Conservation (phyloP, 2,113 vertebrate genomes). For the Callipepla squamata region DNA sequence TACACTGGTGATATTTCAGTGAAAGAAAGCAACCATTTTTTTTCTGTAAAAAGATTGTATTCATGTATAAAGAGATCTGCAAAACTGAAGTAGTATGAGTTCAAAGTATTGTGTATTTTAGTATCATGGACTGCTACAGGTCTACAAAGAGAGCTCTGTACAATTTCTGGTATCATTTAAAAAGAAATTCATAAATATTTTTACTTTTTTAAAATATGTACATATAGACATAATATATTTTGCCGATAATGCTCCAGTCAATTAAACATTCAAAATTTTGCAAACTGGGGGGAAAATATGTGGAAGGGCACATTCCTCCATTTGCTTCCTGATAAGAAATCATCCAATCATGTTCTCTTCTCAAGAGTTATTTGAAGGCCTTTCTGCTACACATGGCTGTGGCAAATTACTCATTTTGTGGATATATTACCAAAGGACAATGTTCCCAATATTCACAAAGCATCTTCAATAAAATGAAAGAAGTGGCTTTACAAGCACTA, state of each 20-base stretch:
- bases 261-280: not conserved
- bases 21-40: slow-evolving; percentile 73
- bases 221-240: not conserved
- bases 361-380: not conserved
- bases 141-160: not conserved
- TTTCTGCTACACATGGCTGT: not conserved
- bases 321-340: not conserved
- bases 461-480: not conserved
- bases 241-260: not conserved
- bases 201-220: not conserved
- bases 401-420: not conserved
- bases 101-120: not conserved
- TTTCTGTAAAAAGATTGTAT: slow-evolving; percentile 72
- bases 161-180: not conserved
- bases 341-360: not conserved
- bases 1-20: slow-evolving; percentile 80
- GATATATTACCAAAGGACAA: not conserved
- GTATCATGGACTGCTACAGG: not conserved
- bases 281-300: not conserved
- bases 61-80: slow-evolving; percentile 56
- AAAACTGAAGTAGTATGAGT: not conserved
- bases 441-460: not conserved
- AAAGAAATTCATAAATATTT: not conserved
- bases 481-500: not conserved
- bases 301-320: not conserved